Evolutionary conservation across 2,888 invertebrate species (phyloP).

Genomic region (Drosophila imparisetae): DNA sequence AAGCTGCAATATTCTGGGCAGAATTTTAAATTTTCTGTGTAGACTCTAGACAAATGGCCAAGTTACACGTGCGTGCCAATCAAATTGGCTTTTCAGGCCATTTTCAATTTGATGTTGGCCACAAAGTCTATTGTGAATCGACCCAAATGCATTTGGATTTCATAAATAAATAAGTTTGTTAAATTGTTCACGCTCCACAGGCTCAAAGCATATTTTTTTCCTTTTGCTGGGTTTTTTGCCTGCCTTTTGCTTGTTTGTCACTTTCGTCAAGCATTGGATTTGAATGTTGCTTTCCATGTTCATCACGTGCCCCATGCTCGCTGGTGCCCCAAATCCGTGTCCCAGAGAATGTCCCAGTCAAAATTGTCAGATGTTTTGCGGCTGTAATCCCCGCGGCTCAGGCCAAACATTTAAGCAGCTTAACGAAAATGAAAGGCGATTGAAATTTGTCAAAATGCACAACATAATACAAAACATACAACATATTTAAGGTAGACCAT

Average conservation of each 20-base stretch:
- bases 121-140: constrained; percentile 55
- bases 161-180: constrained; percentile 76
- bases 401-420: constrained; percentile 72
- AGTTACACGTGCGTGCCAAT: constrained; percentile 59
- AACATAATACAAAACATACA: constrained; percentile 3
- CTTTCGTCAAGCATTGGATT: constrained; percentile 54
- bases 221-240: constrained; percentile 1
- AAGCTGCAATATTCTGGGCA: constrained; percentile 5
- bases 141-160: constrained; percentile 69
- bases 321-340: background rate
- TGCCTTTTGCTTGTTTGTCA: constrained; percentile 61
- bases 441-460: constrained; percentile 57
- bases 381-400: constrained; percentile 65
- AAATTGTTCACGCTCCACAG: constrained; percentile 65
- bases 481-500: constrained; percentile 16
- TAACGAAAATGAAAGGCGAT: constrained; percentile 68
- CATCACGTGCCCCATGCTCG: constrained; percentile 56
- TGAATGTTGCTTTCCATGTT: constrained; percentile 72
- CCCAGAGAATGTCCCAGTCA: background rate
- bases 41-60: constrained; percentile 32
- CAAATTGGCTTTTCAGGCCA: constrained; percentile 60
- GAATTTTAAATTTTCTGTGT: constrained; percentile 40
- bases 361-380: constrained; percentile 42
- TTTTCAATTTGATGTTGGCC: constrained; percentile 63
- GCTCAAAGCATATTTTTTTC: background rate